Evolutionary conservation across 2,888 invertebrate species (phyloP), one percentile per base, ranked within the genome.

Genomic region (Vandiemenella viatica): DNA sequence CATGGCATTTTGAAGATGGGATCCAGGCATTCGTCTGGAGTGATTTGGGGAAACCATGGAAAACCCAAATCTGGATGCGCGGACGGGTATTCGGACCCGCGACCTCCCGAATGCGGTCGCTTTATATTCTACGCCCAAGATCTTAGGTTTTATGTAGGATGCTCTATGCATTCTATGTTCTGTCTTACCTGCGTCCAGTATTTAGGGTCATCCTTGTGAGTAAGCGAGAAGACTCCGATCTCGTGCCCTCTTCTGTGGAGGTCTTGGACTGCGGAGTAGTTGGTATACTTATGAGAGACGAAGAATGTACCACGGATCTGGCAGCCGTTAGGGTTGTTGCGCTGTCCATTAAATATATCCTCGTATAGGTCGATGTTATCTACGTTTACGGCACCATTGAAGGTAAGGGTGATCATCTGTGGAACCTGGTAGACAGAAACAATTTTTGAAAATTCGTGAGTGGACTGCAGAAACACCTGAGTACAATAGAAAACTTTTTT

Each of bases 281-380:
- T 91, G 55, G 83, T 82, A 69, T 91, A 91, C 65, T 91, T 91
- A 71, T 91, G 91, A 1, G 87, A 88, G 0, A 87, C 85, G 66
- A 91, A 91, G 79, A 84, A 91, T 43, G 90, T 89, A 51, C 88
- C 89, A 59, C 86, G 80, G 63, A 90, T 81, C 63, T 83, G 80
- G 64, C 91, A 91, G 48, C 89, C 86, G 64, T 91, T 91, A 42
- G 90, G 90, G 63, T 91, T 91, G 62, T 80, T 78, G 20, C 84
- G 77, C 59, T 81, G 78, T 13, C 86, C 86, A 61, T 84, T 86
- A 72, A 91, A 91, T 55, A 91, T 75, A 60, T 90, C 89, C 49
- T 89, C 87, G 67, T 90, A 92, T 53, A 92, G 71, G 60, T 91
- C 91, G 61, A 91, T 87, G 67, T 92, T 92, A 69, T 91, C 89